These are phyloP conservation scores for Chrysina gloriosa DNA, from an alignment of 2,888 invertebrate species.

Conservation along the genomic window DNA sequence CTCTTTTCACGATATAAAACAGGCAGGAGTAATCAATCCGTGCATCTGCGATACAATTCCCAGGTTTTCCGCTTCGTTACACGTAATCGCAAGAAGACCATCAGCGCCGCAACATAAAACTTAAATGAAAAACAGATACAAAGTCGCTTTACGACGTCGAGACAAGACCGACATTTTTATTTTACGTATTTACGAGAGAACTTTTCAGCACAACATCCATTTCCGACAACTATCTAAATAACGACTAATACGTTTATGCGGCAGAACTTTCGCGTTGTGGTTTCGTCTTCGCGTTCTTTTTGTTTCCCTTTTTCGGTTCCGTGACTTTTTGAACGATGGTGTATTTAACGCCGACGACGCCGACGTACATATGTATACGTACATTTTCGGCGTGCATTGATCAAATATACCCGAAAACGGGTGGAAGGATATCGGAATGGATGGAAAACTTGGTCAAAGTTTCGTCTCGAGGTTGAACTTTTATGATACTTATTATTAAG, in stretches of 20 bases:
- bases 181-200: conserved; percentile 29
- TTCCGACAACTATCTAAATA: conserved; percentile 34
- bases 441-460: not conserved
- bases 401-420: not conserved
- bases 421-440: not conserved
- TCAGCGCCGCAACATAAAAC: conserved; percentile 27
- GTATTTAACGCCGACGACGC: not conserved
- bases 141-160: conserved; percentile 28
- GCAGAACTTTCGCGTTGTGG: conserved; percentile 10
- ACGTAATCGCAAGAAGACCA: conserved; percentile 13
- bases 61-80: conserved; percentile 29
- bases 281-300: not conserved
- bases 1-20: not conserved
- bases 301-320: not conserved
- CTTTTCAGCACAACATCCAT: conserved; percentile 35
- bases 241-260: conserved; percentile 31
- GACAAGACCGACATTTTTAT: conserved; percentile 26
- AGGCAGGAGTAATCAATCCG: not conserved
- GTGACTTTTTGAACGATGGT: not conserved
- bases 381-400: not conserved
- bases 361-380: not conserved
- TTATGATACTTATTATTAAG: conserved; percentile 1
- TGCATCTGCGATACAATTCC: not conserved
- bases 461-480: not conserved
- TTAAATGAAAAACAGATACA: conserved; percentile 35